Evolutionary conservation across 2,888 invertebrate species (phyloP).

Genomic region (Belgica antarctica): DNA sequence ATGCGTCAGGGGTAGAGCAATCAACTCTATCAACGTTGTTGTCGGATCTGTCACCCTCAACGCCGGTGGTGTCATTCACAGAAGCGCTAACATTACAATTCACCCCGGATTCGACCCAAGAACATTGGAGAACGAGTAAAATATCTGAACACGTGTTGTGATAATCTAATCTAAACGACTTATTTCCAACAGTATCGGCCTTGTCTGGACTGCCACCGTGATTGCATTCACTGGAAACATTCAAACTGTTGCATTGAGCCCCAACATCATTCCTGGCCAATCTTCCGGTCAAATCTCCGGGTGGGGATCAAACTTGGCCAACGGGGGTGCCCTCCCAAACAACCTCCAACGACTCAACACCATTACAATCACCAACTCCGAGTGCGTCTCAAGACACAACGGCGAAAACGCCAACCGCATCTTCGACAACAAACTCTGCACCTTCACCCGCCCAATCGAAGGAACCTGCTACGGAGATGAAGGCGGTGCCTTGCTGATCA

Average conservation of each 20-base stretch:
- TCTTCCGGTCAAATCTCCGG: not conserved
- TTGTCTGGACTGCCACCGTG: conserved; percentile 24
- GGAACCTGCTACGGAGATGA: conserved; percentile 31
- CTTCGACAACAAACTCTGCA: conserved; percentile 18
- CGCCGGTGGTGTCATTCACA: not conserved
- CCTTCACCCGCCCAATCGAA: conserved; percentile 30
- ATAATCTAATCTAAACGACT: conserved; percentile 1
- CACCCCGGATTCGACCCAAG: not conserved
- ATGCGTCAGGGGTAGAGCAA: not conserved
- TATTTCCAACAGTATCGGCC: conserved; percentile 30
- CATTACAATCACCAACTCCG: conserved; percentile 31
- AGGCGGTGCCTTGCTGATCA: conserved; percentile 32
- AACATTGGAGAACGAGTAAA: not conserved
- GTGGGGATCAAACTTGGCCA: not conserved
- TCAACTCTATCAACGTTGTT: not conserved
- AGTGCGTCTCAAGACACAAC: not conserved
- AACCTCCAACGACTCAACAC: conserved; percentile 19
- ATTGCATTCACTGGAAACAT: conserved; percentile 32
- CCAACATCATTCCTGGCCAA: conserved; percentile 14
- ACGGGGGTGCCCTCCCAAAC: conserved; percentile 10
- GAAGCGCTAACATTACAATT: not conserved
- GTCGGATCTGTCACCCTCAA: conserved; percentile 1
- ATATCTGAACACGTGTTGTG: not conserved
- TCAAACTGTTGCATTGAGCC: not conserved
- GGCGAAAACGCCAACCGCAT: not conserved